Percentiles rank a stretch among this genome's conserved stretches.
Conservation (phyloP, 2,797 vertebrate species). For the Telmatherina bonti region DNA sequence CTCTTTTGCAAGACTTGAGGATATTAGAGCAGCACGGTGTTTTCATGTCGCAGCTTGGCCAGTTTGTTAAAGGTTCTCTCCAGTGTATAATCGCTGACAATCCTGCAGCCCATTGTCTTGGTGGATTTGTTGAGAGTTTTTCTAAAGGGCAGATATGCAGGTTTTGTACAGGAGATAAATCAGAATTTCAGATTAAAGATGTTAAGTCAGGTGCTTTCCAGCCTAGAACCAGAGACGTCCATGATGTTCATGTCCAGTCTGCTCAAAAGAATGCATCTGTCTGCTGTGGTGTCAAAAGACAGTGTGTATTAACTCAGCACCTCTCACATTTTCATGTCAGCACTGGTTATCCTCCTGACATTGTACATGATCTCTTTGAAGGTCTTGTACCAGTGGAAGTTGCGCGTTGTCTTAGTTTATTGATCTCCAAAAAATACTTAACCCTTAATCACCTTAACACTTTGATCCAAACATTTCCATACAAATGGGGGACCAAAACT, state of each 20-base stretch:
- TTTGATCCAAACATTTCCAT: constrained; percentile 9
- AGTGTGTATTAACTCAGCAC: neutral
- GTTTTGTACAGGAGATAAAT: constrained; percentile 20
- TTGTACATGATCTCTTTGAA: constrained; percentile 9
- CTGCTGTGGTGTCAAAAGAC: neutral
- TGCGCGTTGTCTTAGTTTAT: neutral
- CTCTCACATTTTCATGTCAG: constrained; percentile 3
- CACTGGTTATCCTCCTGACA: constrained; percentile 3
- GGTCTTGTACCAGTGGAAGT: constrained; percentile 5
- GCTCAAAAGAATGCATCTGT: neutral
- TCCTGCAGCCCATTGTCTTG: neutral
- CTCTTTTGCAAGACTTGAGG: neutral
- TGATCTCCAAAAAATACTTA: constrained; percentile 8
- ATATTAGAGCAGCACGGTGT: neutral
- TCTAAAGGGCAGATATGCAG: neutral
- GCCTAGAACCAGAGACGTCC: neutral
- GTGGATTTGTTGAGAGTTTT: constrained; percentile 25
- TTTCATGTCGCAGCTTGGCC: neutral
- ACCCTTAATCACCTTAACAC: constrained; percentile 5
- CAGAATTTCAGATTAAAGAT: neutral
- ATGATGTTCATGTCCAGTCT: neutral
- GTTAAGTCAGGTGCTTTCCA: neutral
- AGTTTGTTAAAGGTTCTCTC: neutral
- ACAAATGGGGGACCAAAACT: no score
- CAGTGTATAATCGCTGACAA: constrained; percentile 9